Evolutionary conservation across 2,797 vertebrate genomes (phyloP).

Genomic region (Perodicticus potto): DNA sequence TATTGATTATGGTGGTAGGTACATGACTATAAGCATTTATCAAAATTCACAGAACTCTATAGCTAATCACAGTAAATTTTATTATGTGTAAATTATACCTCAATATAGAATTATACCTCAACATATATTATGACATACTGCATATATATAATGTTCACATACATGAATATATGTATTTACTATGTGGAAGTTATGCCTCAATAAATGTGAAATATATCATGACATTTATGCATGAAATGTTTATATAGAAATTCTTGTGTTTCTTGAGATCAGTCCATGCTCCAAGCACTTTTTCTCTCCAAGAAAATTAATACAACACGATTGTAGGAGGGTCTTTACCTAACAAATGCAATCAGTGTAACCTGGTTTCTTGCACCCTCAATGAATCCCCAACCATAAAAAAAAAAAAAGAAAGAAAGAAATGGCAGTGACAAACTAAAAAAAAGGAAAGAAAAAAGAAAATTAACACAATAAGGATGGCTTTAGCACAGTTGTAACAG

Average conservation of each 20-base stretch:
- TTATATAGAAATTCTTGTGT: neutral
- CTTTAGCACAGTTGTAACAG: neutral
- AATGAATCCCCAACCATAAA: no score
- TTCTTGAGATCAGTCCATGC: neutral
- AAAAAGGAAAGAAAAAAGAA: neutral
- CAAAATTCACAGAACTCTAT: neutral
- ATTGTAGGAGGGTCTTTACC: no score
- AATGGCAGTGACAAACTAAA: no score
- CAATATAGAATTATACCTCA: neutral
- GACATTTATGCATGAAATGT: neutral
- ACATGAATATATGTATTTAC: neutral
- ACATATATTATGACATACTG: neutral
- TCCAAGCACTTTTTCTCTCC: neutral
- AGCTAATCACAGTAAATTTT: constrained; percentile 1
- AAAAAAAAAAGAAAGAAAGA: no score
- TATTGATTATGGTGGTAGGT: neutral
- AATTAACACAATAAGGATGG: neutral
- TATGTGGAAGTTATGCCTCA: neutral
- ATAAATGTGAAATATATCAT: neutral
- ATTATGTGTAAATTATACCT: neutral
- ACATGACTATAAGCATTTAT: neutral
- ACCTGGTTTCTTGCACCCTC: no score
- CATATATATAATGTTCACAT: neutral
- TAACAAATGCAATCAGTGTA: no score
- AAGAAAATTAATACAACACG: constrained; percentile 21